phyloP scores from a whole-genome alignment of 1,140 invertebrate genomes.

The Melanaphis sacchari region DNA sequence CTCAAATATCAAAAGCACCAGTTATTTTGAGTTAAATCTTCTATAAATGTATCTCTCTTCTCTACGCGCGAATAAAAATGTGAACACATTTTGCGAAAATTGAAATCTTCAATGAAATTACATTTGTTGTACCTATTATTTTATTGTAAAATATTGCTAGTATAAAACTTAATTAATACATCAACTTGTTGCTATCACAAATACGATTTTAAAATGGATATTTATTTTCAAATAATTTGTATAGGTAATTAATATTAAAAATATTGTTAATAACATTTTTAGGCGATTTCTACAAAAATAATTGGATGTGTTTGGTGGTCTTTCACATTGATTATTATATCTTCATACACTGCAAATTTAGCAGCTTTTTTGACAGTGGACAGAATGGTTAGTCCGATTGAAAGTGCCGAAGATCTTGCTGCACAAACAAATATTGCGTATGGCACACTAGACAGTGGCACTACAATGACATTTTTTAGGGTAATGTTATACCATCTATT shows the following conservation, averaged over 20 bases:
- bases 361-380: slow-evolving; percentile 88
- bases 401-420: slow-evolving; percentile 83
- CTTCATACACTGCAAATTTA: slow-evolving; percentile 88
- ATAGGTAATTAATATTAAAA: not conserved
- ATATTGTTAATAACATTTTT: not conserved
- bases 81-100: no score
- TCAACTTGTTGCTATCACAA: no score
- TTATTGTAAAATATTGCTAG: no score
- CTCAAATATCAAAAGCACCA: no score
- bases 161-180: no score
- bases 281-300: slow-evolving; percentile 77
- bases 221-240: no score
- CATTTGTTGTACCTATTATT: no score
- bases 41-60: no score
- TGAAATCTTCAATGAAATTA: no score
- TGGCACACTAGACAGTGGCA: slow-evolving; percentile 79
- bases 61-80: no score
- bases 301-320: slow-evolving; percentile 89
- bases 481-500: slow-evolving; percentile 64
- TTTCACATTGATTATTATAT: slow-evolving; percentile 87
- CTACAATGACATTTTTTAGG: slow-evolving; percentile 84
- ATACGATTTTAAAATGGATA: no score
- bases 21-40: no score
- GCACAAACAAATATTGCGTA: slow-evolving; percentile 84
- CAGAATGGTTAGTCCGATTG: slow-evolving; percentile 85